Evolutionary conservation across 1,140 invertebrate genomes (phyloP).

Genomic region (Laupala kohalensis): DNA sequence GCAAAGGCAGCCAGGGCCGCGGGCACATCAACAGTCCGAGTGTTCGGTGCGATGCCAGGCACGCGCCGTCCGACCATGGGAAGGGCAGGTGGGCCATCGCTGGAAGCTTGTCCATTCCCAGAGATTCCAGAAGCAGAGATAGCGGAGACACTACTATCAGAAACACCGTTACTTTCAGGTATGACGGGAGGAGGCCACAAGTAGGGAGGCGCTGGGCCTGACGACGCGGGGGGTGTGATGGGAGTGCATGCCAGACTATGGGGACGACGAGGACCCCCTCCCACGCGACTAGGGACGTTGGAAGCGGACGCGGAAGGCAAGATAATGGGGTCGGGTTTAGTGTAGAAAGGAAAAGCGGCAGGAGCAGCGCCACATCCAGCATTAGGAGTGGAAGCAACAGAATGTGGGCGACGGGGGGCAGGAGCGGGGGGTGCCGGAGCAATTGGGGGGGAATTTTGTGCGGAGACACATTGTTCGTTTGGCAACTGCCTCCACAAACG

Average conservation of each 20-base stretch:
- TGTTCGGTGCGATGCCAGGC: not conserved
- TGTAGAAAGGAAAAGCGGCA: constrained; percentile 10
- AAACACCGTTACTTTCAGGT: not conserved
- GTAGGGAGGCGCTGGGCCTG: not conserved
- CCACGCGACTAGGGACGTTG: not conserved
- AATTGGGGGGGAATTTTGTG: not conserved
- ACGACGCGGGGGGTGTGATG: not conserved
- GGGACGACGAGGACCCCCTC: not conserved
- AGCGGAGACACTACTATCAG: not conserved
- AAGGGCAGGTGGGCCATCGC: not conserved
- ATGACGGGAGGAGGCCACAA: not conserved
- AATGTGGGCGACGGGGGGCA: not conserved
- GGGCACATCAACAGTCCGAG: not conserved
- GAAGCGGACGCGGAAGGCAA: not conserved
- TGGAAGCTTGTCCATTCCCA: not conserved
- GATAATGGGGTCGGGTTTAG: constrained; percentile 9
- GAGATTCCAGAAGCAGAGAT: not conserved
- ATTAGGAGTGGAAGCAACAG: not conserved
- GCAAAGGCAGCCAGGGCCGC: constrained; percentile 1
- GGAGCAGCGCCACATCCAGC: not conserved
- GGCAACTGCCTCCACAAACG: not conserved
- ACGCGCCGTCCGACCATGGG: constrained; percentile 6
- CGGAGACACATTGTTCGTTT: not conserved
- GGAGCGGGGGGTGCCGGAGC: not conserved
- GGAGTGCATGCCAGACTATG: constrained; percentile 9